Conservation (phyloP, 2,113 vertebrate genomes). For the Phaethon lepturus region DNA sequence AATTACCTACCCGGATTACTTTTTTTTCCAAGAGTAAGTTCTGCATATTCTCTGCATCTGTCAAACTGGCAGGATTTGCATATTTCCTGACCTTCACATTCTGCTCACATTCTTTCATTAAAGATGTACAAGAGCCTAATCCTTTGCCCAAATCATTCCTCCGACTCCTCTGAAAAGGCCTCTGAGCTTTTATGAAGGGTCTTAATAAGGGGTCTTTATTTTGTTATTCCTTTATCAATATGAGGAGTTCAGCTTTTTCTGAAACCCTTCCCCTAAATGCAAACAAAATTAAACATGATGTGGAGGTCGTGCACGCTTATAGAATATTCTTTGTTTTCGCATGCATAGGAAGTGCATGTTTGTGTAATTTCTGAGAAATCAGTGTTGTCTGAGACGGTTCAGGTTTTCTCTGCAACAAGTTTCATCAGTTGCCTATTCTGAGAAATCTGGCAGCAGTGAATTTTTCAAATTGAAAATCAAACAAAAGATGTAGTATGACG, state of each 20-base stretch:
- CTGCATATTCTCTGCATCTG: not conserved
- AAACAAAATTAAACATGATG: not conserved
- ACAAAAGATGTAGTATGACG: not conserved
- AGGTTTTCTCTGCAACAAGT: not conserved
- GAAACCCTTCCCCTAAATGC: not conserved
- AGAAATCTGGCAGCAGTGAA: not conserved
- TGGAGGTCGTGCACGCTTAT: accelerated
- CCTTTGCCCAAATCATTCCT: not conserved
- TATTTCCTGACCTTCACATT: not conserved
- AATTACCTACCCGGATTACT: not conserved
- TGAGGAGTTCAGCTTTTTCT: not conserved
- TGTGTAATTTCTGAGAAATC: not conserved
- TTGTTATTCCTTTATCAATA: not conserved
- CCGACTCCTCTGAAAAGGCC: not conserved
- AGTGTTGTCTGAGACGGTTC: not conserved
- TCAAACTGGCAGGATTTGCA: not conserved
- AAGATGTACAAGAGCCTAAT: not conserved
- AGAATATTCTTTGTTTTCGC: not conserved
- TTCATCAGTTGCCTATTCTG: not conserved
- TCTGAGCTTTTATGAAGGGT: not conserved
- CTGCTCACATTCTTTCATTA: not conserved
- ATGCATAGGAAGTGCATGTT: accelerated
- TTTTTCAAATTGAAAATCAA: not conserved
- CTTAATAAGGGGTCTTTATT: not conserved
- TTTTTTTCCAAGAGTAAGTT: not conserved